Base-by-base conservation (phyloP, 2,113 vertebrate genomes). In the Rhea americana region DNA sequence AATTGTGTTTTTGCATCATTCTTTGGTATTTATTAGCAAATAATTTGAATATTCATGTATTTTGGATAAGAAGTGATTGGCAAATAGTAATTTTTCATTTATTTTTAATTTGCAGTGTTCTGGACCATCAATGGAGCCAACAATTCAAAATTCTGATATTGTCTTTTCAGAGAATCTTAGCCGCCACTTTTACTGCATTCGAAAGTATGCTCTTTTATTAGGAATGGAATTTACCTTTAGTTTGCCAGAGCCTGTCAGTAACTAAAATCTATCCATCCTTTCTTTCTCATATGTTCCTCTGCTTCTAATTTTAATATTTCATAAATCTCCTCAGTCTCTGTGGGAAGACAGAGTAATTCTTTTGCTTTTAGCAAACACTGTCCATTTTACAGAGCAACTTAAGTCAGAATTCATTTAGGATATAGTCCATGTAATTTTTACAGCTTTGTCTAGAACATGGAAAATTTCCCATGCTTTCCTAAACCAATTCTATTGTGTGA, bases 41-140 rank as follows among this genome's bases (percentile, higher is more conserved):
- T 80, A 43, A 48, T 55, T 51, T 70, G 18, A 80, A 28, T 43
- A 8, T 11, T 48, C 51, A 61, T 89, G 53, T 65, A 30, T 79
- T 93, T 59, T 48, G 61, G 30, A 72, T 32, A 26, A 50, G 55
- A 84, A 83, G 13, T 63, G 53, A 17, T 47, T 87, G 35, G 25
- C 43, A 87, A 95, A 82, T 90, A 75, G 45, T 96, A 85, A 93
- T 71, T 26, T 81, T 85, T 93, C 35, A 45, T 80, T 94, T 94
- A 48, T 92, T 89, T 93, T 95, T 58, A 43, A 74, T 88, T 89
- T 96, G 87, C 96, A 99, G 99, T 99, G 99, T 97, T 99, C 98
- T 87, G 99, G 99, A 97, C 99, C 99, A 74, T 99, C 99, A 75
- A 99, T 99, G 99, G 98, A 99, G 90, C 99, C 99, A 85, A 99